Evolutionary conservation across 2,113 vertebrate species (phyloP).

Genomic region (Chloropsis cyanopogon): DNA sequence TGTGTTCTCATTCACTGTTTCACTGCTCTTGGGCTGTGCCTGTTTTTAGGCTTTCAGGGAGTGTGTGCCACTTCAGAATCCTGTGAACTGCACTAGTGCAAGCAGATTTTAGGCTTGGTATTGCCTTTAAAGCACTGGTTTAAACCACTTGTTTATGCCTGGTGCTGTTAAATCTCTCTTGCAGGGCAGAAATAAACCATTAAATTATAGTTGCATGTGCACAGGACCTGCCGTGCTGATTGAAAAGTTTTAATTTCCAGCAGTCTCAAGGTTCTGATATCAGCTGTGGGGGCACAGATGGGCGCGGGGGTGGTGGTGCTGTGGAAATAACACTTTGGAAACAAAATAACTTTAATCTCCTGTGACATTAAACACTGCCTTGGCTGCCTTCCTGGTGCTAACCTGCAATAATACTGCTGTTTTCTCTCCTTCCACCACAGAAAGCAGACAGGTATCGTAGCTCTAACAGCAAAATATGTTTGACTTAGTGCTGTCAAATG

Average conservation of each 20-base stretch:
- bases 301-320: constrained; percentile 9
- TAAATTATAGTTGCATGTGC: neutral
- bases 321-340: constrained; percentile 52
- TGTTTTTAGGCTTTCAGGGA: neutral
- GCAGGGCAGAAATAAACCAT: neutral
- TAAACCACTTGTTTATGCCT: neutral
- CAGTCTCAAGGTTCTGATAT: constrained; percentile 13
- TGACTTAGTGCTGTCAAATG: constrained; percentile 31
- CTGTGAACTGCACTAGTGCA: neutral
- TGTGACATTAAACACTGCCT: constrained; percentile 44
- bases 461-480: constrained; percentile 5
- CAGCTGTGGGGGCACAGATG: constrained; percentile 26
- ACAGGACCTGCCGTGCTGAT: neutral
- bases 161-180: neutral
- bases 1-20: neutral
- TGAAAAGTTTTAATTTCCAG: constrained; percentile 25
- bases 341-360: constrained; percentile 56
- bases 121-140: neutral
- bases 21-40: neutral
- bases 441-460: constrained; percentile 20
- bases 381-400: constrained; percentile 37
- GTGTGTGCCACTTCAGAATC: neutral
- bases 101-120: neutral
- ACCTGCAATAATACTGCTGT: constrained; percentile 35
- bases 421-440: constrained; percentile 20